A percentile compares a stretch with the other conserved stretches of the same genome.
Conservation (phyloP, 2,888 invertebrate genomes). For the Pyrocoelia pectoralis region DNA sequence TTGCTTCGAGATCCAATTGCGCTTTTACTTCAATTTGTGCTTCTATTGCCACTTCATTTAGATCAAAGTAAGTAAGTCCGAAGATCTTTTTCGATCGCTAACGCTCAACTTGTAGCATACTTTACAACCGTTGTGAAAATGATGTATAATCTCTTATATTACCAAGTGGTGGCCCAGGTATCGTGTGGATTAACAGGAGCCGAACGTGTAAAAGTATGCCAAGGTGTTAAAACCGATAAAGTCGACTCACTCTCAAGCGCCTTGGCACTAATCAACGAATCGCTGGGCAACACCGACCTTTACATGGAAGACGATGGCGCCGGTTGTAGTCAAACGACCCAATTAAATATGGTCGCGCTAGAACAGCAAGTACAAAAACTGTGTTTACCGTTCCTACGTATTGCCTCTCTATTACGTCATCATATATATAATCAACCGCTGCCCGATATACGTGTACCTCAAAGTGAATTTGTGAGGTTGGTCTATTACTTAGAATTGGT, state of each 20-base stretch:
- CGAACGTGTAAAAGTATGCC: conserved; percentile 64
- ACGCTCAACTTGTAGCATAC: conserved; percentile 70
- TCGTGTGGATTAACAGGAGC: conserved; percentile 72
- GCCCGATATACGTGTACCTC: conserved; percentile 70
- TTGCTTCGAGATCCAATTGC: conserved; percentile 87
- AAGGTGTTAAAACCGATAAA: conserved; percentile 43
- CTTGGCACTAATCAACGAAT: conserved; percentile 60
- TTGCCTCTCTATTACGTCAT: conserved; percentile 76
- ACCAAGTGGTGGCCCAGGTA: conserved; percentile 86
- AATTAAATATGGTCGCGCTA: conserved; percentile 56
- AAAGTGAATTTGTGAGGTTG: conserved; percentile 79
- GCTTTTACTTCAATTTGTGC: conserved; percentile 84
- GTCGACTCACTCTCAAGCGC: conserved; percentile 58
- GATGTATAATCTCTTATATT: conserved; percentile 87
- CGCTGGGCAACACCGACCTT: conserved; percentile 65
- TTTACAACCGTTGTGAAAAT: conserved; percentile 88
- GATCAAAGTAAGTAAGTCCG: conserved; percentile 76
- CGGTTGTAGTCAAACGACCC: conserved; percentile 39
- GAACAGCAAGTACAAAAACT: conserved; percentile 71
- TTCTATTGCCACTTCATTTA: conserved; percentile 84
- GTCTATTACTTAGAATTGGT: conserved; percentile 82
- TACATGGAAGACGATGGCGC: conserved; percentile 68
- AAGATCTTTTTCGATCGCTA: no score
- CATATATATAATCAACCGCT: conserved; percentile 83
- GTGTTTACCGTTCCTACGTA: conserved; percentile 84